These are phyloP conservation scores for Phasia obesa DNA, from an alignment of 2,888 invertebrate genomes.

Conservation along the genomic window DNA sequence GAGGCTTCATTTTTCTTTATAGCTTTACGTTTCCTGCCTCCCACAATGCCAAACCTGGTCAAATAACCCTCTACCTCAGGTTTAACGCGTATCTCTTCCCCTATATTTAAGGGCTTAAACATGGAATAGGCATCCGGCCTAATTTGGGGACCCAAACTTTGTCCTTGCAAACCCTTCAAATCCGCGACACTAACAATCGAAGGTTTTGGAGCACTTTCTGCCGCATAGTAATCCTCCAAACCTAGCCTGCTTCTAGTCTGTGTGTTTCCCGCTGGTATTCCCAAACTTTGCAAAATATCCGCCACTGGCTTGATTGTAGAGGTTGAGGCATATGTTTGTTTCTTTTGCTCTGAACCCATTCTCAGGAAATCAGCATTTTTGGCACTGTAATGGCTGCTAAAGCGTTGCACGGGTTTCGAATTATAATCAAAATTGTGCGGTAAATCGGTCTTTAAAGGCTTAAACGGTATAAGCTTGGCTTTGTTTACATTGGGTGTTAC, in stretches of 20 bases:
- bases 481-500: slow-evolving; percentile 72
- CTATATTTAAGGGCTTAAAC: slow-evolving; percentile 82
- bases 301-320: slow-evolving; percentile 77
- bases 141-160: slow-evolving; percentile 76
- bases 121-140: slow-evolving; percentile 80
- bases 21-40: slow-evolving; percentile 78
- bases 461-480: slow-evolving; percentile 45
- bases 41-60: slow-evolving; percentile 82
- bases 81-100: slow-evolving; percentile 78
- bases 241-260: slow-evolving; percentile 77
- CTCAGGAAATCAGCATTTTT: slow-evolving; percentile 78
- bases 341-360: slow-evolving; percentile 70
- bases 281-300: slow-evolving; percentile 78
- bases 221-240: slow-evolving; percentile 77
- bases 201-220: slow-evolving; percentile 78
- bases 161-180: slow-evolving; percentile 75
- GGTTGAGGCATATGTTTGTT: slow-evolving; percentile 66
- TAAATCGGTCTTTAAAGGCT: slow-evolving; percentile 68
- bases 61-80: slow-evolving; percentile 81
- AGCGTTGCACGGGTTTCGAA: slow-evolving; percentile 75
- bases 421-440: slow-evolving; percentile 66
- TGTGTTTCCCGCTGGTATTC: slow-evolving; percentile 80
- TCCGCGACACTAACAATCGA: slow-evolving; percentile 76
- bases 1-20: slow-evolving; percentile 75
- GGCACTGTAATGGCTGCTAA: slow-evolving; percentile 83